Conservation (phyloP, 2,888 invertebrate genomes). For the Pristionchus mayeri region DNA sequence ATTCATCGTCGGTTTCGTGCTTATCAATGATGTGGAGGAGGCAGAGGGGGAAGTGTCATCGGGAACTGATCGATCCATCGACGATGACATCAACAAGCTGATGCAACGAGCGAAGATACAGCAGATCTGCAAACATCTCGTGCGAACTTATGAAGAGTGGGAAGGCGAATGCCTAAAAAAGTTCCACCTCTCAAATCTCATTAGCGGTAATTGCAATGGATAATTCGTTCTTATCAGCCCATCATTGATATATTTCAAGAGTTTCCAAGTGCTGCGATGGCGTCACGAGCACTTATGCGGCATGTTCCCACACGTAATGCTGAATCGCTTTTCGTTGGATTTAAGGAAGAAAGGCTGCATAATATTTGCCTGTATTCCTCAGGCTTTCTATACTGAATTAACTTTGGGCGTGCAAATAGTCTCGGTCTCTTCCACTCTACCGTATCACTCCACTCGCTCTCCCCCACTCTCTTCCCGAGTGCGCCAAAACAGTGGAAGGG, state of each 20-base stretch:
- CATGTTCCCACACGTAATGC: not conserved
- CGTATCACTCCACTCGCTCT: constrained; percentile 17
- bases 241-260: not conserved
- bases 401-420: too few relatives aligned
- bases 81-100: constrained; percentile 13
- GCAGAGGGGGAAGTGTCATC: not conserved
- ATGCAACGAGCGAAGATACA: too few relatives aligned
- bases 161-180: not conserved
- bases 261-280: not conserved
- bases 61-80: not conserved
- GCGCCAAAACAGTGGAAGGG: constrained; percentile 15
- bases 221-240: not conserved
- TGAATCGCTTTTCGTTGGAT: not conserved
- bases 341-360: not conserved
- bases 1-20: constrained; percentile 24
- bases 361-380: too few relatives aligned
- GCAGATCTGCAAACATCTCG: not conserved
- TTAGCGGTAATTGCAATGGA: too few relatives aligned
- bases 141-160: not conserved
- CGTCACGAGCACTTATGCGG: not conserved
- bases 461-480: not conserved
- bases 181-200: not conserved
- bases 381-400: too few relatives aligned
- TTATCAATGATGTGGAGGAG: constrained; percentile 1
- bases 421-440: not conserved